Base-by-base conservation (phyloP, 2,797 vertebrate genomes). In the Chanos chanos region DNA sequence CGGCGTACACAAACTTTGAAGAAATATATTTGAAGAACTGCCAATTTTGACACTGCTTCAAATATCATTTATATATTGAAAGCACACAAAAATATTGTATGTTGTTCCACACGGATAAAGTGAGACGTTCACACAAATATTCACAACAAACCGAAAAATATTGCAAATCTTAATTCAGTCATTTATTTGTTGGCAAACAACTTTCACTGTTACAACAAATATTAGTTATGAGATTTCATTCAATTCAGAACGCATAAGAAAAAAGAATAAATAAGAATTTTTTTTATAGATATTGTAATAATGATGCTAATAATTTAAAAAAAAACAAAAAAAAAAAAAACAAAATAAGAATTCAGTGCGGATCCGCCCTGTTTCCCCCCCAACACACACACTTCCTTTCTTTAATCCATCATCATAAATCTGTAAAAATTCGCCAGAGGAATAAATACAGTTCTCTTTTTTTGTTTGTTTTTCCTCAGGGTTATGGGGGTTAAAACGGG, bases 141-240 rank as follows among this genome's bases (percentile, higher is more conserved):
- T 33, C 16, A 21, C 27, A 30, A 51, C 45, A 53, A n/a, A n/a
- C n/a, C n/a, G n/a, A n/a, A n/a, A 58, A 72, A 77, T 81, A 77
- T 87, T 89, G 89, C 91, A 91, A 92, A 92, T 91, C 60, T 92
- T 95, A 94, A 93, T 85, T 95, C 94, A 94, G 92, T 94, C 92
- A 93, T 98, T 98, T 98, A 98, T 97, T 97, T 94, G 91, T 97
- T 94, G 93, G 95, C 93, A 97, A 96, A 97, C 94, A 98, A 95
- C 91, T 94, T 94, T 94, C 95, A 98, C 96, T 96, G 94, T 96
- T 96, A 98, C 95, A 98, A 97, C 95, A 96, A 94, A 94, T 96
- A 98, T 97, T 97, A 97, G 94, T 96, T 94, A 96, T 95, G 94
- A 95, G 93, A n/a, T n/a, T 92, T 95, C 94, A 94, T 96, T 94